Conservation (phyloP, 1,140 invertebrate species). For the Cydia amplana region DNA sequence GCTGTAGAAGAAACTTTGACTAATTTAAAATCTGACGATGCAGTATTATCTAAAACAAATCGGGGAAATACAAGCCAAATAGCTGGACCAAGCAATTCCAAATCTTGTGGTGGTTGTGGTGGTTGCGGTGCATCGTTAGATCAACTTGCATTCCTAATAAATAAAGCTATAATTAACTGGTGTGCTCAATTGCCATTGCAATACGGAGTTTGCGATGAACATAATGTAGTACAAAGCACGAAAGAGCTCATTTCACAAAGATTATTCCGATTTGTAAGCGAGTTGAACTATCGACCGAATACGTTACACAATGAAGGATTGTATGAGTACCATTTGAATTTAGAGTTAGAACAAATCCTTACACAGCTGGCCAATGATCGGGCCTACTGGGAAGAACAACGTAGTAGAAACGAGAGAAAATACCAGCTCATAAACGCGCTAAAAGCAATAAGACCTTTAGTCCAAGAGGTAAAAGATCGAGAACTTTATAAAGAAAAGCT, state of each 20-base stretch:
- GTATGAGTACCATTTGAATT: conserved; percentile 7
- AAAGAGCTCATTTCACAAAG: conserved; percentile 47
- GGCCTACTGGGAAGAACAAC: conserved; percentile 1
- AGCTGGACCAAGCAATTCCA: conserved; percentile 37
- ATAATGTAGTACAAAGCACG: conserved; percentile 37
- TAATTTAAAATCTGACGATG: conserved; percentile 23
- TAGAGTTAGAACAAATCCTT: background rate
- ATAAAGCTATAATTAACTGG: conserved; percentile 50
- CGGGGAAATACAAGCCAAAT: conserved; percentile 38
- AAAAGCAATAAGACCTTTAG: conserved; percentile 45
- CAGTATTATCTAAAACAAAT: conserved; percentile 13
- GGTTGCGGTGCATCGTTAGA: conserved; percentile 35
- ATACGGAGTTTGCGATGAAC: conserved; percentile 36
- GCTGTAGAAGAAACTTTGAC: conserved; percentile 11
- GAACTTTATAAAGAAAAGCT: conserved; percentile 52
- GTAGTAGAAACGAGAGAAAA: conserved; percentile 4
- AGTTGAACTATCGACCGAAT: background rate
- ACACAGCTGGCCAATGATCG: background rate
- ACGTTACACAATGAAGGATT: conserved; percentile 14
- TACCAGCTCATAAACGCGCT: conserved; percentile 31
- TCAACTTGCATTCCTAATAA: conserved; percentile 47
- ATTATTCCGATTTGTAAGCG: conserved; percentile 35
- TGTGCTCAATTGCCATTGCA: conserved; percentile 45
- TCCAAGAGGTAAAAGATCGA: conserved; percentile 45
- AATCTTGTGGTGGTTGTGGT: conserved; percentile 19